Evolutionary conservation across 1,140 invertebrate genomes (phyloP), one percentile per base, ranked within the genome.

Genomic region (Temnothorax nylanderi): DNA sequence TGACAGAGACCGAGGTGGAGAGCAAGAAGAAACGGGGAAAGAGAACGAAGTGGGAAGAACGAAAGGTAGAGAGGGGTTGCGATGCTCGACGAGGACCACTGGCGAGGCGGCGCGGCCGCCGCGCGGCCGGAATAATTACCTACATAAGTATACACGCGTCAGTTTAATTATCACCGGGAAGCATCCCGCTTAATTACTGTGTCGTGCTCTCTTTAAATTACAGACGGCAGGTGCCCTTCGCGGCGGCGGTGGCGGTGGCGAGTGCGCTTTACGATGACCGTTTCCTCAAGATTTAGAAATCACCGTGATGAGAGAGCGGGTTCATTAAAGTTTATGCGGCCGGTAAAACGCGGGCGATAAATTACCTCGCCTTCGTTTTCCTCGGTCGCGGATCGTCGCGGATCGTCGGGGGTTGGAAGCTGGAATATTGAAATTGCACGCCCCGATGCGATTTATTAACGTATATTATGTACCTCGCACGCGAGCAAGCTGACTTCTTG

Each of bases 241-340:
- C 4, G 18, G 11, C 11, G 11, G 37, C 34, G 18, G 41, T 16
- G 71, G 16, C 18, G 32, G 49, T 16, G 69, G 3, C 51, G 58
- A 1, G 7, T 3, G 47, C n/a, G 32, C 44, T 85, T 85, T 26
- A 76, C 71, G 13, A 11, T 18, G 10, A 60, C 21, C 18, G 32
- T 85, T 85, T 77, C 37, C 49, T 65, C 37, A 78, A 65, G 47
- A 78, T 85, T 85, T 85, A 85, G 74, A 85, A 85, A 78, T 34
- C 72, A 37, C 58, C 47, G 34, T 51, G 13, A 51, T 37, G 47
- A 34, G 71, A 34, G 71, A 58, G 60, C 49, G 54, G 11, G 74
- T 78, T 78, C 47, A 78, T 78, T 85, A 78, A 75, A 49, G 54
- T 85, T 78, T 65, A 65, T 65, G 56, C 47, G 62, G 21, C 54